Evolutionary conservation across 2,888 invertebrate genomes (phyloP), one percentile per base, ranked within the genome.

Genomic region (Rutpela maculata): DNA sequence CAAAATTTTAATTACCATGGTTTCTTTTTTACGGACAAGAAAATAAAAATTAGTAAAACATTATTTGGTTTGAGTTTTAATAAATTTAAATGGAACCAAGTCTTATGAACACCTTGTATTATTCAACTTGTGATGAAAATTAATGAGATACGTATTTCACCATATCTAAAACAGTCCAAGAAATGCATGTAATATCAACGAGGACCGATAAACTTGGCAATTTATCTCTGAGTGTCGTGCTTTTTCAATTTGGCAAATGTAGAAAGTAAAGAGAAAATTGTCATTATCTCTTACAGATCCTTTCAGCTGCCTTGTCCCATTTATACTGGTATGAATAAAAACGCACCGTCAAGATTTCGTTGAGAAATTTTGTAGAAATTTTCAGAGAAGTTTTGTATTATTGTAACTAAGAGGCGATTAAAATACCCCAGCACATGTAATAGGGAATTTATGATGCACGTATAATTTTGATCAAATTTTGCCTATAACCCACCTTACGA

Each of bases 191-290:
- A 15, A 15, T 50, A 12, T 12, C 11, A 43, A 43, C 2, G 15
- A 43, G 15, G 15, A 7, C 43, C 31, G 9, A 35, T 35, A 43
- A 43, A 43, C 12, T 2, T 12, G 12, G 15, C 11, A 43, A 43
- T 43, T 43, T 43, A 43, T 43, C 12, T 43, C 12, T 12, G 43
- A 7, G 15, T n/a, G 15, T n/a, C 50, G 5, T 50, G n/a, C 50
- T 50, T n/a, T 50, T n/a, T 50, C 50, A n/a, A 12, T 50, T n/a
- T 50, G 12, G 4, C 2, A 17, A 50, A n/a, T 50, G 50, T 50
- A 15, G 50, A 50, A 50, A 50, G n/a, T n/a, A 50, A n/a, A 50
- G 50, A 50, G 50, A 50, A 50, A 50, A 50, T 50, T 50, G 15
- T n/a, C 65, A 43, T 63, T 38, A 38, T 63, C 31, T 63, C 17